phyloP scores from a whole-genome alignment of 2,113 vertebrate genomes.

The Ophthalmolycus amberensis region DNA sequence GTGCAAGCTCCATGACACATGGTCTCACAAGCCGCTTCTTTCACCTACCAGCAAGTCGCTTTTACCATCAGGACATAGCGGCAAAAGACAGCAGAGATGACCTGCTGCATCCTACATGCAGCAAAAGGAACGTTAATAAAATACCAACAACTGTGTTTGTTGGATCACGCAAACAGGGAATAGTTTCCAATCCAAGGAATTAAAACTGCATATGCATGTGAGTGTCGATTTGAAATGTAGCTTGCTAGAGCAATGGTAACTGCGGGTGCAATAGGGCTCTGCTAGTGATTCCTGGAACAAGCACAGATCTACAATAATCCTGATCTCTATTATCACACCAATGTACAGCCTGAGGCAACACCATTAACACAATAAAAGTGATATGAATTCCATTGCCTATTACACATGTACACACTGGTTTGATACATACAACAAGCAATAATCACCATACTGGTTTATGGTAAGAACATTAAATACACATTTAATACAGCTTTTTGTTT shows the following conservation, averaged over 20 bases:
- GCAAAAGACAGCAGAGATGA: background rate
- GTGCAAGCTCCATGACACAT: background rate
- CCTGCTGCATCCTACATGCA: background rate
- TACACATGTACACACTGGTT: background rate
- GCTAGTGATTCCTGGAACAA: background rate
- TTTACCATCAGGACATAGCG: background rate
- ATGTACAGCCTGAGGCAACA: background rate
- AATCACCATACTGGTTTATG: background rate
- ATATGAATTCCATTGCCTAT: background rate
- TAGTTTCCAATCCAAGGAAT: background rate
- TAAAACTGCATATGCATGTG: background rate
- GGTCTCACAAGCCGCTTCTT: background rate
- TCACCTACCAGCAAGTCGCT: background rate
- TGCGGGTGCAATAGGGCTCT: background rate
- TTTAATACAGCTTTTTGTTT: constrained; percentile 35
- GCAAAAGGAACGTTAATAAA: background rate
- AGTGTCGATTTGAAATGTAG: background rate
- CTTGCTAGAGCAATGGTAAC: background rate
- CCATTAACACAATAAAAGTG: background rate
- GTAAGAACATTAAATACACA: constrained; percentile 1
- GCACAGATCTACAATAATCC: background rate
- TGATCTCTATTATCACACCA: background rate
- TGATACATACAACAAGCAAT: background rate
- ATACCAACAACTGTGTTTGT: background rate
- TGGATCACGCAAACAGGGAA: background rate